Conservation (phyloP, 2,888 invertebrate species). For the Ornithoptera priamus region DNA sequence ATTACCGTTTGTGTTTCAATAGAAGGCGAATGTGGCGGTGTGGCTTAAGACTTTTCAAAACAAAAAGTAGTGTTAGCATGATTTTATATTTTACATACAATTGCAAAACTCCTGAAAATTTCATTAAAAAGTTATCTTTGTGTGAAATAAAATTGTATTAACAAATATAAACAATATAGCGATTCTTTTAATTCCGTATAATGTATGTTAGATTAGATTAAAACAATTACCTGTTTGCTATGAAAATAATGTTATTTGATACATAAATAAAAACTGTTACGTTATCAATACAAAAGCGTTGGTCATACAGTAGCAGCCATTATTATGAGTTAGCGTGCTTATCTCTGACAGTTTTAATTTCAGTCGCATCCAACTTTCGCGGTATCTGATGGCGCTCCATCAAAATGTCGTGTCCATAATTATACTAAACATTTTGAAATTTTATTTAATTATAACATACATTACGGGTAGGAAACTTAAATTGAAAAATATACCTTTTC, state of each 20-base stretch:
- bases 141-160: too few relatives aligned
- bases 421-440: slow-evolving; percentile 1
- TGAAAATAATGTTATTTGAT: neutral
- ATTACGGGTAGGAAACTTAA: too few relatives aligned
- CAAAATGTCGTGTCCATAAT: slow-evolving; percentile 21
- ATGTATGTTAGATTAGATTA: neutral
- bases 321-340: slow-evolving; percentile 29
- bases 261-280: slow-evolving; percentile 11
- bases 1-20: neutral
- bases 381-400: slow-evolving; percentile 27
- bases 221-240: neutral
- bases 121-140: too few relatives aligned
- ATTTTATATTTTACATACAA: too few relatives aligned
- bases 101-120: too few relatives aligned
- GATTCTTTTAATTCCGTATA: neutral
- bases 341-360: slow-evolving; percentile 31
- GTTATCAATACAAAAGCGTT: slow-evolving; percentile 14
- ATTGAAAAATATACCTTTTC: too few relatives aligned
- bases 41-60: too few relatives aligned
- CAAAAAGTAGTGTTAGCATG: too few relatives aligned
- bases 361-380: slow-evolving; percentile 28
- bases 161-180: neutral
- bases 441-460: neutral
- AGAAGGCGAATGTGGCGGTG: neutral
- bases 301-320: slow-evolving; percentile 18